These are phyloP conservation scores for Psittacula cyanocephala DNA, from an alignment of 2,113 vertebrate species.

Conservation along the genomic window DNA sequence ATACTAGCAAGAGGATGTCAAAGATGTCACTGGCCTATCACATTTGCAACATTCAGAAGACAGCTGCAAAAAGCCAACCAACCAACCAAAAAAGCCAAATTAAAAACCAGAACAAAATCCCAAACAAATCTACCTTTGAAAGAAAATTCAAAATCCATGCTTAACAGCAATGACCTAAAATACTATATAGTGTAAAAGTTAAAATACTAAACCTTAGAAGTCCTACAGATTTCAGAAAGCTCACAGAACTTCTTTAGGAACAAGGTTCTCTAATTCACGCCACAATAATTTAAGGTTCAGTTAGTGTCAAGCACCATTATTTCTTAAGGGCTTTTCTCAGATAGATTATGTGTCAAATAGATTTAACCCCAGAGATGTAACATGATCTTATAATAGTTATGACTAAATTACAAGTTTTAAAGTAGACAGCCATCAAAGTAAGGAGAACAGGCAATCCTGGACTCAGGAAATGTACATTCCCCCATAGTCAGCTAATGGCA, in stretches of 20 bases:
- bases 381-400: constrained; percentile 31
- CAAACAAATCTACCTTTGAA: background rate
- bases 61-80: background rate
- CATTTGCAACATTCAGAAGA: background rate
- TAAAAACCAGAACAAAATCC: background rate
- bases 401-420: constrained; percentile 63
- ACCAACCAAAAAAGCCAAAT: background rate
- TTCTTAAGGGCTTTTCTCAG: constrained; percentile 38
- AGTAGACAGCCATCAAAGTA: constrained; percentile 50
- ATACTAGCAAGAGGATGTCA: background rate
- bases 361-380: constrained; percentile 56
- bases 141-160: background rate
- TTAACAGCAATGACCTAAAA: background rate
- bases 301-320: constrained; percentile 1
- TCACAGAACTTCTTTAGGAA: background rate
- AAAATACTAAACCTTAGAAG: background rate
- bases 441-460: constrained; percentile 16
- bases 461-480: constrained; percentile 56
- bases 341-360: constrained; percentile 19
- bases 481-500: constrained; percentile 58
- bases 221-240: background rate
- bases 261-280: background rate
- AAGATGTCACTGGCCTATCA: background rate
- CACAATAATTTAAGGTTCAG: constrained; percentile 23
- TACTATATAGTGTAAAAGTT: background rate